phyloP scores from a whole-genome alignment of 2,797 vertebrate genomes.

The Buphagus erythrorhynchus region DNA sequence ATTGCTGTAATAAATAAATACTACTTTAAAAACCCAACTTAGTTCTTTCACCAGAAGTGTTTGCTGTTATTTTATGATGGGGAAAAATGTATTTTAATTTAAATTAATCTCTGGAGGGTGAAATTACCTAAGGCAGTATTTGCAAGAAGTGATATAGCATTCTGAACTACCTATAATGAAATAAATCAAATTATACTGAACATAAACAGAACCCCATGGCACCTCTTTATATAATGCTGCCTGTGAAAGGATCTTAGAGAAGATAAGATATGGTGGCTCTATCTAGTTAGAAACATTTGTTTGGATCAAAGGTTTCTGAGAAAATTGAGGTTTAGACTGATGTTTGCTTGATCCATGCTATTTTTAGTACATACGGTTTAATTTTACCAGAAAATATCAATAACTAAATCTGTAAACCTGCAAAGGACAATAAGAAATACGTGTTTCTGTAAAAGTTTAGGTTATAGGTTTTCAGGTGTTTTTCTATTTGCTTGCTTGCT shows the following conservation, averaged over 20 bases:
- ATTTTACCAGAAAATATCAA: not conserved
- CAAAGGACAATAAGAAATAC: not conserved
- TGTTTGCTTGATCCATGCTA: not conserved
- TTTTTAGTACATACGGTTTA: not conserved
- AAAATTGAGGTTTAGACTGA: not conserved
- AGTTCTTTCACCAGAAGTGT: not conserved
- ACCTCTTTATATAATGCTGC: not conserved
- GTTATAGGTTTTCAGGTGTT: not conserved
- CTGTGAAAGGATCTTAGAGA: not conserved
- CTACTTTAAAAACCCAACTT: not conserved
- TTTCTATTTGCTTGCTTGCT: not conserved
- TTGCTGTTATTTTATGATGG: not conserved
- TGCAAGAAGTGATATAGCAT: not conserved
- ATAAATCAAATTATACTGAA: not conserved
- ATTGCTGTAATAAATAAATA: not conserved
- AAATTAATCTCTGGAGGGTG: not conserved
- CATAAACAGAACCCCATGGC: not conserved
- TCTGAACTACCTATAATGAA: not conserved
- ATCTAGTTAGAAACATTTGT: not conserved
- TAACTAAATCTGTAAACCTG: not conserved
- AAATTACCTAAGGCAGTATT: not conserved
- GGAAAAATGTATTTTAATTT: not conserved
- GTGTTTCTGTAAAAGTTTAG: not conserved
- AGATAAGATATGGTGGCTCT: not conserved
- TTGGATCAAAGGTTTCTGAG: not conserved